A percentile compares a stretch with the other conserved stretches of the same genome.
phyloP scores from a whole-genome alignment of 2,113 vertebrate species.

The Laterallus jamaicensis region DNA sequence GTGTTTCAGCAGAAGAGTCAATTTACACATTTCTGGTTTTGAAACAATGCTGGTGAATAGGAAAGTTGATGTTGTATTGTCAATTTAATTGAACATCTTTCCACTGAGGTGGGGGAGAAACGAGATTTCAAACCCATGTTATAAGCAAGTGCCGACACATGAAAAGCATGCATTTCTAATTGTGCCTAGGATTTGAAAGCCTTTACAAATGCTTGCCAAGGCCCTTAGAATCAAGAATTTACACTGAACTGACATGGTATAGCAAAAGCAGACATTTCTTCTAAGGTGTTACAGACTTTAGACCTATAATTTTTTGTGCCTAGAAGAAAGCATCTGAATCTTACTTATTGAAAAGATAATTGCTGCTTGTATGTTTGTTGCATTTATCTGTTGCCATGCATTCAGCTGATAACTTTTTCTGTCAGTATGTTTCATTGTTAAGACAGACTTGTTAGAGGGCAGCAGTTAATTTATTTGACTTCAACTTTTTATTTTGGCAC shows the following conservation, averaged over 20 bases:
- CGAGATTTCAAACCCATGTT: background rate
- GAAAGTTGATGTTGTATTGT: background rate
- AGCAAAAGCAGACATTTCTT: background rate
- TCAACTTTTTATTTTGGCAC: background rate
- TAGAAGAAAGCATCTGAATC: background rate
- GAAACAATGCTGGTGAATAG: background rate
- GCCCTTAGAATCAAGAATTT: background rate
- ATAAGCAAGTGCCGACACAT: background rate
- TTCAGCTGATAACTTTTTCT: background rate
- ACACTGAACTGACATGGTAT: background rate
- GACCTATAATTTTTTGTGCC: background rate
- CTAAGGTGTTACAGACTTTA: background rate
- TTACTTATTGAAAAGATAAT: background rate
- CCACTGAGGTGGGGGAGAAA: fast-evolving
- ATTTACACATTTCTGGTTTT: background rate
- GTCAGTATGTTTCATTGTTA: background rate
- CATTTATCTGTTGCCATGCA: background rate
- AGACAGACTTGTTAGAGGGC: background rate
- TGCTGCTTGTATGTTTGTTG: background rate
- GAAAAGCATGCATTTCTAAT: background rate
- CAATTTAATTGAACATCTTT: background rate
- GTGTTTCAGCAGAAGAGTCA: background rate
- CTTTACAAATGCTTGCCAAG: background rate
- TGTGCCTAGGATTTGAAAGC: background rate
- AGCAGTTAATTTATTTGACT: slow-evolving; percentile 11